These are phyloP conservation scores for Tragelaphus strepsiceros DNA, from an alignment of 2,113 vertebrate genomes.

Conservation along the genomic window DNA sequence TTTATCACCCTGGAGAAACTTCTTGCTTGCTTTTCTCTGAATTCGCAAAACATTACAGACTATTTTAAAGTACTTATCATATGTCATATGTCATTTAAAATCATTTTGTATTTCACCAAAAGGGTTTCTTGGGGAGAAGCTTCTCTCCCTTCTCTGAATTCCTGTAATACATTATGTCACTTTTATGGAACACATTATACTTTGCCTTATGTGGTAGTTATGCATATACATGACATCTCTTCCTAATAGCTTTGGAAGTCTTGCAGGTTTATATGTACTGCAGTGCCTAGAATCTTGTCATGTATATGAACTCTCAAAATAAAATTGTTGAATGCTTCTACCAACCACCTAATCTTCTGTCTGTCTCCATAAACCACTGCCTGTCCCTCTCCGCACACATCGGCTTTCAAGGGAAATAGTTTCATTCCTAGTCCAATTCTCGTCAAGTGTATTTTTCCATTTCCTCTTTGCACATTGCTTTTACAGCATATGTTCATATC, in stretches of 20 bases:
- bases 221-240: not conserved
- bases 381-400: not conserved
- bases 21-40: not conserved
- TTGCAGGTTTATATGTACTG: not conserved
- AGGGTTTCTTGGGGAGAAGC: not conserved
- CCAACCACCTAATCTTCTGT: not conserved
- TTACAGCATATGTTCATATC: not conserved
- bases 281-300: not conserved
- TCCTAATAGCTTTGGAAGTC: not conserved
- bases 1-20: not conserved
- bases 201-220: not conserved
- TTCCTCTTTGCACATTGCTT: not conserved
- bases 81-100: not conserved
- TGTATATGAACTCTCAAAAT: not conserved
- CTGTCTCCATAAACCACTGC: not conserved
- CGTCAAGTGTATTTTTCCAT: not conserved
- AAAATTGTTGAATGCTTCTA: not conserved
- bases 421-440: not conserved
- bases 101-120: not conserved
- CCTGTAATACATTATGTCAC: not conserved
- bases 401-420: not conserved
- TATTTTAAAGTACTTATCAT: not conserved
- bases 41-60: not conserved
- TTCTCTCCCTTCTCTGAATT: not conserved
- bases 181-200: not conserved